Conservation (phyloP, 2,113 vertebrate genomes). For the Sula dactylatra region DNA sequence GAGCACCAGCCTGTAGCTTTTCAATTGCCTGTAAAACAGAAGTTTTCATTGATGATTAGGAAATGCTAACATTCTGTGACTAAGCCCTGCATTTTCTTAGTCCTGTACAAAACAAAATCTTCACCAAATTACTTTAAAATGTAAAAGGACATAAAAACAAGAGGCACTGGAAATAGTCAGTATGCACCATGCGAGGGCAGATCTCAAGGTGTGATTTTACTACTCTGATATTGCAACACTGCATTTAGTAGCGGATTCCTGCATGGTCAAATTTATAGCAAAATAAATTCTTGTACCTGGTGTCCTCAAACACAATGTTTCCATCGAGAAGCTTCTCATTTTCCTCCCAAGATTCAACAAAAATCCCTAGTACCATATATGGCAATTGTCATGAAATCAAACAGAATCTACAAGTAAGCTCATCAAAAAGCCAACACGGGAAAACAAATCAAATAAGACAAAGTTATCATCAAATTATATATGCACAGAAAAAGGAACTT, state of each 20-base stretch:
- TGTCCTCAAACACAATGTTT: not conserved
- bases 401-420: not conserved
- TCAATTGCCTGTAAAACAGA: slow-evolving; percentile 89
- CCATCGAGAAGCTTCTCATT: not conserved
- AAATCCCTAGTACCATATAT: not conserved
- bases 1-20: slow-evolving; percentile 90
- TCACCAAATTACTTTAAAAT: not conserved
- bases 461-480: not conserved
- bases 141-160: not conserved
- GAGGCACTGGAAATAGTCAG: not conserved
- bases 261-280: not conserved
- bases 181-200: not conserved
- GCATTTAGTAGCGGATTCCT: not conserved
- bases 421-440: not conserved
- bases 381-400: not conserved
- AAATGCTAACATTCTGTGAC: not conserved
- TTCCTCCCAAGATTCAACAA: not conserved
- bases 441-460: not conserved
- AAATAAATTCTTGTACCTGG: not conserved
- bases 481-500: not conserved
- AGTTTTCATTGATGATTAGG: slow-evolving; percentile 5
- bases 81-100: not conserved
- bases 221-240: not conserved
- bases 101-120: not conserved
- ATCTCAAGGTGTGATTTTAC: not conserved